These are phyloP conservation scores for Nomada lathburiana DNA, from an alignment of 2,888 invertebrate genomes.

Conservation along the genomic window DNA sequence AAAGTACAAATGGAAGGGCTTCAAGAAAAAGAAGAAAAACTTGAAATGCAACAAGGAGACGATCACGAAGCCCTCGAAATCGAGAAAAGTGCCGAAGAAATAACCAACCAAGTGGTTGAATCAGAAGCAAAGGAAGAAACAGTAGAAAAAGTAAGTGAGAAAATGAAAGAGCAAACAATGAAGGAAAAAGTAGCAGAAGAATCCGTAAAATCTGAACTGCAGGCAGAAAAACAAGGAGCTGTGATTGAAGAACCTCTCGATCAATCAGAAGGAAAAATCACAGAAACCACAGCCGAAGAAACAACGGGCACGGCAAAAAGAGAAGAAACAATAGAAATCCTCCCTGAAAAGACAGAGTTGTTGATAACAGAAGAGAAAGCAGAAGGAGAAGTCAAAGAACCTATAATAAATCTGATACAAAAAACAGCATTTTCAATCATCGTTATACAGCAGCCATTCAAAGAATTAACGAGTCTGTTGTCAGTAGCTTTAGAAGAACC, in stretches of 20 bases:
- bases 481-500: constrained; percentile 49
- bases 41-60: not conserved
- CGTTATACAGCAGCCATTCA: constrained; percentile 60
- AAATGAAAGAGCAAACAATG: not conserved
- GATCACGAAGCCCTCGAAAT: too few species aligned
- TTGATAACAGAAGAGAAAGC: not conserved
- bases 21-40: not conserved
- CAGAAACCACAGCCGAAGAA: not conserved
- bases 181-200: not conserved
- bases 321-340: not conserved
- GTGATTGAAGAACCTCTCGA: constrained; percentile 7
- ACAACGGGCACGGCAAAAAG: not conserved
- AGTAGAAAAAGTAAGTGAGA: not conserved
- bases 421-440: constrained; percentile 42
- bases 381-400: not conserved
- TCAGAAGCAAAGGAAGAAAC: not conserved
- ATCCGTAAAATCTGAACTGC: not conserved
- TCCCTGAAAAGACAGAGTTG: not conserved
- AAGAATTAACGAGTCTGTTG: constrained; percentile 55
- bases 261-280: not conserved
- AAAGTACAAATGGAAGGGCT: too few species aligned
- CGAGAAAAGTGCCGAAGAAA: not conserved
- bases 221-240: not conserved
- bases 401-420: constrained; percentile 17
- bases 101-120: not conserved